phyloP scores from a whole-genome alignment of 1,140 invertebrate species.

The Trissolcus basalis region DNA sequence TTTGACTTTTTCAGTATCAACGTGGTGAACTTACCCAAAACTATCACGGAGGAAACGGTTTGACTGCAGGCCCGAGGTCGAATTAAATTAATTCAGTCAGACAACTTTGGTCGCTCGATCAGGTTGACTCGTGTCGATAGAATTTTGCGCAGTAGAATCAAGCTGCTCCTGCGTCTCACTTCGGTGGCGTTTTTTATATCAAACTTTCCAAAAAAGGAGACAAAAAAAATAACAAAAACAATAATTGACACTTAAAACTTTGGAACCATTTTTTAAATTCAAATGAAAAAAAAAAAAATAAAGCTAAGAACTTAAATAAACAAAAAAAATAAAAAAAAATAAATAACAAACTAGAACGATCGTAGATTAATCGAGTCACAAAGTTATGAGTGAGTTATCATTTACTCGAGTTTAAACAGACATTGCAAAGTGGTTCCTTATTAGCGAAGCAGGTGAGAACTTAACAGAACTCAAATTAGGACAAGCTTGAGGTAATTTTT shows the following conservation, averaged over 20 bases:
- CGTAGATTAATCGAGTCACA: too few relatives aligned
- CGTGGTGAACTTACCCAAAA: slow-evolving; percentile 62
- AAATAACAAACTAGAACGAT: too few relatives aligned
- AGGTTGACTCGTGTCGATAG: slow-evolving; percentile 24
- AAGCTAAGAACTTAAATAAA: not conserved
- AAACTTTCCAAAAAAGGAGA: slow-evolving; percentile 32
- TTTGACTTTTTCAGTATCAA: too few relatives aligned
- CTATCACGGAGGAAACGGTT: slow-evolving; percentile 71
- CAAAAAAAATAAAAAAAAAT: too few relatives aligned
- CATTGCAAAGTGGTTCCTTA: slow-evolving; percentile 29
- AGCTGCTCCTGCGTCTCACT: slow-evolving; percentile 34
- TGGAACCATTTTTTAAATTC: slow-evolving; percentile 46
- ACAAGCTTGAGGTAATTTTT: slow-evolving; percentile 1
- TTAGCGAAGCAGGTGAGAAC: slow-evolving; percentile 3
- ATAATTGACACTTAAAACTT: slow-evolving; percentile 23
- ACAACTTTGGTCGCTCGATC: slow-evolving; percentile 31
- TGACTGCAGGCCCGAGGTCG: slow-evolving; percentile 64
- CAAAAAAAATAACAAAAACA: slow-evolving; percentile 30
- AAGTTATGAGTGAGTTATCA: slow-evolving; percentile 2
- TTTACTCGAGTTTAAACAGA: slow-evolving; percentile 21
- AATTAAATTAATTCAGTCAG: slow-evolving; percentile 35
- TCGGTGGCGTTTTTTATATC: slow-evolving; percentile 55
- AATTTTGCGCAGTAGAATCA: slow-evolving; percentile 21
- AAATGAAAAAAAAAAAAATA: slow-evolving; percentile 11
- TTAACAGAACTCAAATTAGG: too few relatives aligned